These are phyloP conservation scores for Tadarida brasiliensis DNA, from an alignment of 2,797 vertebrate species.

Conservation along the genomic window DNA sequence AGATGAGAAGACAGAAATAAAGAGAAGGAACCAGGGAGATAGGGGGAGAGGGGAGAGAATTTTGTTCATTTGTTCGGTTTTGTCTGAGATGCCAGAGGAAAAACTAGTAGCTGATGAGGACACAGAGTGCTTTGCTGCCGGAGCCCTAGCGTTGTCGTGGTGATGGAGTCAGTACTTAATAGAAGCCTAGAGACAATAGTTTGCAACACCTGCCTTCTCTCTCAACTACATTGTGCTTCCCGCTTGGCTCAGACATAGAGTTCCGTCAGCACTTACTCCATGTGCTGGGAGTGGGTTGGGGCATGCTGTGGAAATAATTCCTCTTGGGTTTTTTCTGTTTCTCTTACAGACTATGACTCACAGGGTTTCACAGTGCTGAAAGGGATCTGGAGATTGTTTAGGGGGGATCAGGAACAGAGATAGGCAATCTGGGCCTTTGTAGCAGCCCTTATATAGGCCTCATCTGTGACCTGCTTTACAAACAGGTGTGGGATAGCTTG, in stretches of 20 bases:
- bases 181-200: background rate
- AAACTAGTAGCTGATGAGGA: background rate
- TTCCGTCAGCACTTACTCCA: background rate
- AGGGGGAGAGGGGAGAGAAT: background rate
- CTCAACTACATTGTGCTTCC: background rate
- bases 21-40: background rate
- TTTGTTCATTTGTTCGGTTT: background rate
- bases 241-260: background rate
- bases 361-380: background rate
- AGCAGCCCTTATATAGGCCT: background rate
- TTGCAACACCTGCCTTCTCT: background rate
- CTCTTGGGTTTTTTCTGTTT: background rate
- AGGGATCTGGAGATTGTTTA: background rate
- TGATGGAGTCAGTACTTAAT: rapidly evolving
- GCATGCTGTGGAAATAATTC: background rate
- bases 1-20: background rate
- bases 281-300: background rate
- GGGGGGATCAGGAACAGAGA: background rate
- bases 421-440: background rate
- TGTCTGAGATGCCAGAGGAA: background rate
- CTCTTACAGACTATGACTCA: background rate
- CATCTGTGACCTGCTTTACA: background rate
- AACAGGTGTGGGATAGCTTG: background rate
- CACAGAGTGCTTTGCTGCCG: background rate
- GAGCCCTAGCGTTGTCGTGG: background rate